Conservation (phyloP, 2,113 vertebrate genomes). For the Etheostoma spectabile region DNA sequence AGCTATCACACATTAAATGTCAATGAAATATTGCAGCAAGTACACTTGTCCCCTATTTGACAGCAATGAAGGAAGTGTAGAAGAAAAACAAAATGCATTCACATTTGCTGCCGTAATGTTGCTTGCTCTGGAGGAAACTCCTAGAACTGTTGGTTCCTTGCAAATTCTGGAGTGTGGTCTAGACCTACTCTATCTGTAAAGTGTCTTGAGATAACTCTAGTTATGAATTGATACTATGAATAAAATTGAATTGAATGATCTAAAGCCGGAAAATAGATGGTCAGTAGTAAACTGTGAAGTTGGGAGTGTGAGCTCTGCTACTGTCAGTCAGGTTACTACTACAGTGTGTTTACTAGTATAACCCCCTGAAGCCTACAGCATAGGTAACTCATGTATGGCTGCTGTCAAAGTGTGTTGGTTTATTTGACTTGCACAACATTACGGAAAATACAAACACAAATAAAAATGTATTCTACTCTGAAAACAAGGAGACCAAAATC, state of each 20-base stretch:
- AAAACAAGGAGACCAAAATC: neutral
- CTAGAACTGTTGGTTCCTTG: too few relatives aligned
- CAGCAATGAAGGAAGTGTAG: neutral
- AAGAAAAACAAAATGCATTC: neutral
- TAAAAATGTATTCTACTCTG: neutral
- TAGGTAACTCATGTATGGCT: slow-evolving; percentile 40
- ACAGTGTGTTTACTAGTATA: slow-evolving; percentile 21
- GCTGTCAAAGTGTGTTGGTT: slow-evolving; percentile 19
- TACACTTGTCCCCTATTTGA: neutral
- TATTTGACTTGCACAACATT: slow-evolving; percentile 9
- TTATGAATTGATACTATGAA: too few relatives aligned
- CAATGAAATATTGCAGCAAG: neutral
- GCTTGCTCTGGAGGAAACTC: too few relatives aligned
- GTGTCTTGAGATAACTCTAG: too few relatives aligned
- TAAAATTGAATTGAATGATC: too few relatives aligned
- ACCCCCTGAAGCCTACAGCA: slow-evolving; percentile 28
- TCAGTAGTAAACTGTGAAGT: slow-evolving; percentile 18
- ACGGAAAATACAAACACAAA: neutral
- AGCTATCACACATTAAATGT: slow-evolving; percentile 9
- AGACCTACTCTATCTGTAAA: too few relatives aligned
- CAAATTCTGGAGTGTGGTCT: too few relatives aligned
- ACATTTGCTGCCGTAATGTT: slow-evolving; percentile 3
- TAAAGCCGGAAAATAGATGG: slow-evolving; percentile 19
- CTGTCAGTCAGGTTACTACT: slow-evolving; percentile 28
- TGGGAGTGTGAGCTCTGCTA: slow-evolving; percentile 24